Base-by-base conservation (phyloP, 2,797 vertebrate genomes). In the Neoniphon sammara region DNA sequence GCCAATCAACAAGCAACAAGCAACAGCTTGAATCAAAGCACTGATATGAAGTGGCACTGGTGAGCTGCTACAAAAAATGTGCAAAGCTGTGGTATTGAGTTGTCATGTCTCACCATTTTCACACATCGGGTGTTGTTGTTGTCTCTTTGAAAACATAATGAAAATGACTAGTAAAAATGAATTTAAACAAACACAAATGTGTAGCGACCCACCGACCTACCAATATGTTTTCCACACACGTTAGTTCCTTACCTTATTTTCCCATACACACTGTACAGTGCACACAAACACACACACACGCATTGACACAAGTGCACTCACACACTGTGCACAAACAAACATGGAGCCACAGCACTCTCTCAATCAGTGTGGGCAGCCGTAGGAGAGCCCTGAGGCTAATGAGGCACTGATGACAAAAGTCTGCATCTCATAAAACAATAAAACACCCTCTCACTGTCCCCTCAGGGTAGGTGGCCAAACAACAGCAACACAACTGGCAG, bases 401-500 rank as follows among this genome's bases (percentile, higher is more conserved):
- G 65, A 52, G 67, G 81, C 74, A 85, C 62, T 75, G 85, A 87
- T 82, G 82, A 78, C 66, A 55, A 85, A 75, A 82, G 82, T 87
- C 87, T 88, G 86, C 81, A 91, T 89, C 80, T 86, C 65, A 89
- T 89, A 61, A 88, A 91, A 86, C 70, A 82, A 75, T 78, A 61
- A 70, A 72, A 71, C 71, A 42, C 34, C 64, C 61, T 66, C 18
- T 14, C 0, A 7, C 47, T 50, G 44, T 70, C 85, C 62, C 85
- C 85, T 78, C 46, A 3, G 80, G 90, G 73, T 31, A 56, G 56
- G 15, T 56, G 18, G 67, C 54, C 67, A 67, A 76, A 73, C 81
- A 84, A 88, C 53, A 36, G 9, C 34, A 39, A 39, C 36, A 80
- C 65, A 64, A 50, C 65, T 66, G 71, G 67, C 74, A 67, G 67